Conservation (phyloP, 2,797 vertebrate species). For the Sarcophilus harrisii region DNA sequence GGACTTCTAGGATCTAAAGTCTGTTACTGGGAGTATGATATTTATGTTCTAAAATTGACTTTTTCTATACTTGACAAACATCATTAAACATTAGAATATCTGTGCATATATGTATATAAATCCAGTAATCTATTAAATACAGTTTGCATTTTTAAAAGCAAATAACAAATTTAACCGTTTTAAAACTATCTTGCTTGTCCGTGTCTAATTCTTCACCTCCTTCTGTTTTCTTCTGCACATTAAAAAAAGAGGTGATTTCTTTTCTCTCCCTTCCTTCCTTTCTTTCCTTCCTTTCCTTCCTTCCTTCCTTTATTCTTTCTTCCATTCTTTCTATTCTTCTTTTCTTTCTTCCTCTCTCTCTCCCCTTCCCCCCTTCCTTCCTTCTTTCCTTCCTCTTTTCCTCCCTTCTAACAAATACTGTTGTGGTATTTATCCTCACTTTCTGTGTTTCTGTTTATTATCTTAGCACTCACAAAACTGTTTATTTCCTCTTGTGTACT, state of each 20-base stretch:
- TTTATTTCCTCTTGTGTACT: background rate
- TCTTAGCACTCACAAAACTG: background rate
- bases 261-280: background rate
- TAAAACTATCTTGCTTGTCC: background rate
- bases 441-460: conserved; percentile 8
- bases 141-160: background rate
- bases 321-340: fast-evolving
- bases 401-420: background rate
- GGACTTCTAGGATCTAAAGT: background rate
- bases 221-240: background rate
- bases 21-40: background rate
- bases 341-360: too few relatives aligned
- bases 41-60: background rate
- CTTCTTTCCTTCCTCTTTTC: too few relatives aligned
- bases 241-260: background rate
- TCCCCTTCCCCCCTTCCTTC: too few relatives aligned
- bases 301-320: too few relatives aligned
- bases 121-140: background rate
- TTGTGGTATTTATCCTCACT: background rate
- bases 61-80: background rate
- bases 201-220: background rate
- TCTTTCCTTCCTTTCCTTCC: too few relatives aligned
- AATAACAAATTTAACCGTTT: background rate
- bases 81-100: background rate
- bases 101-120: background rate